These are phyloP conservation scores for Brachionus rubens DNA, from an alignment of 1,140 invertebrate species.

Conservation along the genomic window DNA sequence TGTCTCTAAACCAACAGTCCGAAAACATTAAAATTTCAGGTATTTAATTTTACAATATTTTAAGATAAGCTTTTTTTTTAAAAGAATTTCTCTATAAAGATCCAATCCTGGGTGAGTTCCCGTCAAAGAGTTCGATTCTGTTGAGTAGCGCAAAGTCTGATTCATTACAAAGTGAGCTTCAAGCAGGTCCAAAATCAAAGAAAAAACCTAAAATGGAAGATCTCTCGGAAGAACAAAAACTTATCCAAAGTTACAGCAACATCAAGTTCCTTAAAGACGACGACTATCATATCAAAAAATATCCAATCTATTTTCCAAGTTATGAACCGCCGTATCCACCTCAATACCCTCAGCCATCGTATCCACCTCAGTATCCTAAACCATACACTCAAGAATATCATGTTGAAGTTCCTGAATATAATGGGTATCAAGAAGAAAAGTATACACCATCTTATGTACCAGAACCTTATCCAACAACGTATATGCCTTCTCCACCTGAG, in stretches of 20 bases:
- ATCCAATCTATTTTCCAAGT: constrained; percentile 8
- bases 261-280: constrained; percentile 1
- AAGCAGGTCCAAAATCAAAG: background rate
- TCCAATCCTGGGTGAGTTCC: background rate
- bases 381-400: background rate
- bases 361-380: too few relatives aligned
- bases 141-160: constrained; percentile 4
- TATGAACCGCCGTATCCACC: background rate
- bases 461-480: background rate
- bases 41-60: background rate
- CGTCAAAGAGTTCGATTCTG: background rate
- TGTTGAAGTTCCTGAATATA: background rate
- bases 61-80: background rate
- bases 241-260: background rate
- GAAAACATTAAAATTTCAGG: background rate
- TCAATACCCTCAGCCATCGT: background rate
- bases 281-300: constrained; percentile 9
- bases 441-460: background rate
- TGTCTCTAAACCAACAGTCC: background rate
- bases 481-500: background rate
- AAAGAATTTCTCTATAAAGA: background rate
- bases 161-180: background rate
- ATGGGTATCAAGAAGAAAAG: background rate
- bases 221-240: background rate
- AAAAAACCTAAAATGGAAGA: background rate